These are phyloP conservation scores for Sesamia nonagrioides DNA, from an alignment of 1,140 invertebrate species.

Conservation along the genomic window DNA sequence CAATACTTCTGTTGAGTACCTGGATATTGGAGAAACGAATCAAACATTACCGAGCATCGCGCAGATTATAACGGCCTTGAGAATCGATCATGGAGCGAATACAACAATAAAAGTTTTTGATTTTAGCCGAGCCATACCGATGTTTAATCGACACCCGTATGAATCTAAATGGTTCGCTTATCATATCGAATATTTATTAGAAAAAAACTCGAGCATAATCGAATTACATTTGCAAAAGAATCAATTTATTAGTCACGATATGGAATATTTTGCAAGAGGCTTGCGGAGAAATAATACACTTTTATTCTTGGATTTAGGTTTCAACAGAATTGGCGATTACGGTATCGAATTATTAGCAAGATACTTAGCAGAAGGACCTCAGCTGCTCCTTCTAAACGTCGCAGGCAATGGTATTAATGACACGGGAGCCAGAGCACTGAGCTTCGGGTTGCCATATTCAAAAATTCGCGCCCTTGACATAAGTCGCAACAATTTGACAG, in stretches of 20 bases:
- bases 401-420: slow-evolving; percentile 87
- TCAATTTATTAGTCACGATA: slow-evolving; percentile 87
- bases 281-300: slow-evolving; percentile 85
- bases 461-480: slow-evolving; percentile 88
- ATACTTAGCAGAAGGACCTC: slow-evolving; percentile 85
- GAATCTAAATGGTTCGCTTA: slow-evolving; percentile 83
- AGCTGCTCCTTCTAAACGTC: slow-evolving; percentile 84
- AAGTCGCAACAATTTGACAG: slow-evolving; percentile 86
- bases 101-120: slow-evolving; percentile 87
- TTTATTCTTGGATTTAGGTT: slow-evolving; percentile 87
- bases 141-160: slow-evolving; percentile 75
- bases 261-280: slow-evolving; percentile 87
- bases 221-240: slow-evolving; percentile 89
- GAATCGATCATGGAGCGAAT: slow-evolving; percentile 72
- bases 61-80: slow-evolving; percentile 80
- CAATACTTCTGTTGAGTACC: slow-evolving; percentile 80
- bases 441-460: slow-evolving; percentile 86
- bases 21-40: slow-evolving; percentile 88
- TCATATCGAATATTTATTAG: slow-evolving; percentile 76
- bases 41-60: slow-evolving; percentile 86
- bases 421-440: slow-evolving; percentile 86
- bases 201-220: slow-evolving; percentile 81
- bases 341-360: slow-evolving; percentile 85
- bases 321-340: slow-evolving; percentile 88
- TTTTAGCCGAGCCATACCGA: slow-evolving; percentile 87